Base-by-base conservation (phyloP, 2,888 invertebrate species). In the Lampropteryx suffumata region DNA sequence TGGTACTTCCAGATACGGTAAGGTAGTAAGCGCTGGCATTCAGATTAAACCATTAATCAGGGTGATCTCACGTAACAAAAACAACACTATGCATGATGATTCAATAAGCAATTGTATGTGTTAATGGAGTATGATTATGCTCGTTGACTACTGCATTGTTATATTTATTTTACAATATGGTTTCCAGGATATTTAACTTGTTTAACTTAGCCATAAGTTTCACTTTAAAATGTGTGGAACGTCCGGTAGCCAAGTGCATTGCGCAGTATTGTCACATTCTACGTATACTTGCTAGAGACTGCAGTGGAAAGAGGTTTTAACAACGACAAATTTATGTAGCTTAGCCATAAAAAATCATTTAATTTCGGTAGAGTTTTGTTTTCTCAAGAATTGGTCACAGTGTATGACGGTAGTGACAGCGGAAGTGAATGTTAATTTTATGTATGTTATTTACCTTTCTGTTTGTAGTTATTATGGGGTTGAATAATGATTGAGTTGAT, bases 181-280 rank as follows among this genome's bases (percentile, higher is more conserved):
- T 29, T 30, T 30, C 28, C 8, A 21, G 30, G 11, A 17, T 33
- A 21, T 21, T 34, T 30, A 35, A 40, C 28, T 29, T 50, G 40
- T 29, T 12, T 8, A 17, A 45, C 35, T 45, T 30, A 35, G 26
- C 9, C 14, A 24, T 41, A 41, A 36, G 21, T 46, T 36, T 36
- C 12, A 51, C 26, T 46, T 46, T 36, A 32, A 33, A 50, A 30
- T 26, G 35, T 34, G 9, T 26, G 10, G 35, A 50, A 45, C 26
- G 50, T 29, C 50, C 30, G 21, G 32, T 12, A 6, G 11, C 26
- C 37, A 41, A 50, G 41, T 51, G 50, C 36, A 46, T 5, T 33
- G 39, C 14, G 13, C 32, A 13, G 26, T 36, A 36, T 36, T 44
- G 30, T 40, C 32, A n/a, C 30, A 37, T 37, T 37, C 14, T 14